Base-by-base conservation (phyloP, 2,888 invertebrate species). In the Campoplex capitator region DNA sequence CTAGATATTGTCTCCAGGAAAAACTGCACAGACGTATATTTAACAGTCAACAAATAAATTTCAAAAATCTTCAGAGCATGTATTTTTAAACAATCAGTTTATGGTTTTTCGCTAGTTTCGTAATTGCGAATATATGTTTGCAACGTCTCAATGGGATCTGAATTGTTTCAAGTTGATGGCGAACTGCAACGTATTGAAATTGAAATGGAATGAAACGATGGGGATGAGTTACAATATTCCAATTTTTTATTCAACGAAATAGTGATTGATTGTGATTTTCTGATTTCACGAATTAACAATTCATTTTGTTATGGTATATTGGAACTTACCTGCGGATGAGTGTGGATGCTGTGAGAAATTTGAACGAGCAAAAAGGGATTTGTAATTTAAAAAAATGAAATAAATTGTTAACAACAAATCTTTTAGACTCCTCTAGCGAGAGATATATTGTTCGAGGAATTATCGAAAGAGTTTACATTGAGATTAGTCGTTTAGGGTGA, bases 401-500 rank as follows among this genome's bases (percentile, higher is more conserved):
- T 79, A 62, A 83, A 88, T 76, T 51, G 51, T 75, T 56, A 74
- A 84, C 74, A 82, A 77, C 62, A 28, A 74, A 79, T 77, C 16
- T 56, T 71, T 75, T 76, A 76, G 84, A 79, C 48, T 88, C 84
- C 81, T 82, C 84, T 74, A 84, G 73, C 76, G 75, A 84, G 73
- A 86, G 68, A 68, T 88, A 88, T 86, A 88, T 88, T 88, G 56
- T 84, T 86, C 76, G 76, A 82, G 86, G 79, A 88, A 84, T 83
- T 82, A 86, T 83, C 77, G 71, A 81, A 62, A 62, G 77, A 85
- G 84, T 77, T 75, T 86, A 88, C 88, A 88, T 86, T 88, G 82
- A 88, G 82, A 83, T 86, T 73, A 86, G 83, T 88, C 80, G 67
- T 80, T 75, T 28, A 48, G 71, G 86, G 84, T 80, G 58, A 84